Evolutionary conservation across 2,888 invertebrate species (phyloP), one percentile per base, ranked within the genome.

Genomic region (Agriotes lineatus): DNA sequence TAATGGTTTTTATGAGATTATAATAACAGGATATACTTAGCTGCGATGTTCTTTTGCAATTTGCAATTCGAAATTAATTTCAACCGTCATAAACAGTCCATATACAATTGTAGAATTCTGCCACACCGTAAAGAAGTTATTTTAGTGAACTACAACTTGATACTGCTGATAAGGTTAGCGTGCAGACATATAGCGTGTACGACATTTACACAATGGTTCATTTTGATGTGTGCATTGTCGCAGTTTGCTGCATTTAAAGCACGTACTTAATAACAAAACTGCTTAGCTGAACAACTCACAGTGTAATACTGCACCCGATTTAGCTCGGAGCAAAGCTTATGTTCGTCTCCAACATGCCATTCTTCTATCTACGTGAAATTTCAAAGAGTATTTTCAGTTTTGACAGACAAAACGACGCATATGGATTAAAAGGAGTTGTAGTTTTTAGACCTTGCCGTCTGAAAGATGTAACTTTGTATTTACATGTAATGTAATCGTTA

Each of bases 301-400:
- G 44, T 42, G 7, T 30, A 14, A 18, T 65, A 16, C 12, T 22
- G 37, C 12, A 56, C 9, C 7, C 3, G 4, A 25, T 25, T 25
- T 25, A 7, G 25, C 25, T 7, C 7, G 25, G 7, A 25, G 25
- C 7, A 5, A 25, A 39, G 37, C 10, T 48, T 48, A 20, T 50
- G 42, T 42, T 18, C 16, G 3, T 16, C 16, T 1, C 6, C 3
- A 42, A 16, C 35, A 79, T 80, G 79, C 73, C 78, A 4, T 70
- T 77, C 50, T 79, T 78, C 73, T 77, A 79, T 74, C 72, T 78
- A 59, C 76, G 74, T 35, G 75, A 77, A 73, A 73, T 77, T 67
- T 78, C 79, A 30, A 78, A 75, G 67, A 76, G 71, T 35, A 73
- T 70, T 42, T 54, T 72, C 19, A 22, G 57, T 19, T 58, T 12